Percentiles rank a stretch among this genome's conserved stretches.
Evolutionary conservation across 2,888 invertebrate species (phyloP).

Genomic region (Machimus atricapillus): DNA sequence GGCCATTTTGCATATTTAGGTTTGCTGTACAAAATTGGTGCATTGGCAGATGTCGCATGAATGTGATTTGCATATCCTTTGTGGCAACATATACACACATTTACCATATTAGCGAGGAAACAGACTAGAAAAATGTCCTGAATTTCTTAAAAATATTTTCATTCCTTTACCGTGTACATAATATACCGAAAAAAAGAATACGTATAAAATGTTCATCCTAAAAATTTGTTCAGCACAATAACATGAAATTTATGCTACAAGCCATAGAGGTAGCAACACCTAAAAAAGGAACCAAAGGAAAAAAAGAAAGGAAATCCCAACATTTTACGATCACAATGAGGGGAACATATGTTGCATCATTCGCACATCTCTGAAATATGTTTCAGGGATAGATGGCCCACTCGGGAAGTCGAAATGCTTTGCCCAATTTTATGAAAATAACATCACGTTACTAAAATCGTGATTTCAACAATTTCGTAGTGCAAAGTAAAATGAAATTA

Average conservation of each 20-base stretch:
- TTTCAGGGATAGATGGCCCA: neutral
- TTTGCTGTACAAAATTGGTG: neutral
- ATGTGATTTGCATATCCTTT: neutral
- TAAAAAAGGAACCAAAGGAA: neutral
- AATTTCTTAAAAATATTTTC: conserved; percentile 4
- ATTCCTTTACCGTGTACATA: neutral
- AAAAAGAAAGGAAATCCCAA: neutral
- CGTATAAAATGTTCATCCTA: conserved; percentile 1
- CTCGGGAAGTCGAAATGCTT: neutral
- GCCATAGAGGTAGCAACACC: neutral
- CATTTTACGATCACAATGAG: neutral
- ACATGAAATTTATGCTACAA: neutral
- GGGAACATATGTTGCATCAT: conserved; percentile 3
- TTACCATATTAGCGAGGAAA: neutral
- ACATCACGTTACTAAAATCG: neutral
- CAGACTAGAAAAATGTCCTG: neutral
- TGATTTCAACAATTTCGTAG: neutral
- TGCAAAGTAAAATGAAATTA: conserved; percentile 5
- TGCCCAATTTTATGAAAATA: neutral
- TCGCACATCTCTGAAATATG: neutral
- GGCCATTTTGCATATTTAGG: neutral
- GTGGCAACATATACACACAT: neutral
- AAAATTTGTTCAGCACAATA: neutral
- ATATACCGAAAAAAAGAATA: neutral
- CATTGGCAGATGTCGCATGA: neutral